phyloP scores from a whole-genome alignment of 2,888 invertebrate genomes.

The Atrina japonica region DNA sequence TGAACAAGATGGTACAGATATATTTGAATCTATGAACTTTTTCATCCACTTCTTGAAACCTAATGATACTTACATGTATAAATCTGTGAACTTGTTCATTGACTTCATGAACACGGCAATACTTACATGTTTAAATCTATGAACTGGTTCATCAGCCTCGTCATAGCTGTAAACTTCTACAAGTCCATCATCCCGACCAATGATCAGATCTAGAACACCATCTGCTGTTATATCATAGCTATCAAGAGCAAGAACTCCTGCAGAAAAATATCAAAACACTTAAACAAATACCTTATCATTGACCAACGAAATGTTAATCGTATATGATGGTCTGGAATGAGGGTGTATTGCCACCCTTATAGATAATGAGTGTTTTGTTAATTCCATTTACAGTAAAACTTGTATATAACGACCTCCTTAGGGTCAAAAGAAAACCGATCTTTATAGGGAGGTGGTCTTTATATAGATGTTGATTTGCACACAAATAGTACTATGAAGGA shows the following conservation, averaged over 20 bases:
- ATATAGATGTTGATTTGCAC: too few relatives aligned
- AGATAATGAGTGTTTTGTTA: not conserved
- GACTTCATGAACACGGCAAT: too few relatives aligned
- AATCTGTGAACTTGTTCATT: too few relatives aligned
- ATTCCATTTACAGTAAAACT: not conserved
- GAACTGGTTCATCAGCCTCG: constrained; percentile 83
- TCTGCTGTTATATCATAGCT: constrained; percentile 87
- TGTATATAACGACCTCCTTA: not conserved
- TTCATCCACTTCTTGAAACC: too few relatives aligned
- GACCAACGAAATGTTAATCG: too few relatives aligned
- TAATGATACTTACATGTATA: too few relatives aligned
- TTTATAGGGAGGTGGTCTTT: too few relatives aligned
- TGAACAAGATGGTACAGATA: too few relatives aligned
- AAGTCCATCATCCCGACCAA: constrained; percentile 94
- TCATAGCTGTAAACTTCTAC: constrained; percentile 87
- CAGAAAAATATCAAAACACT: not conserved
- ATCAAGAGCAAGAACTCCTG: constrained; percentile 82
- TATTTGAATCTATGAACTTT: too few relatives aligned
- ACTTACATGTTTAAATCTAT: constrained; percentile 84
- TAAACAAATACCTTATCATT: not conserved
- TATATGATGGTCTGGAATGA: too few relatives aligned
- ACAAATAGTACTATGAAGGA: too few relatives aligned
- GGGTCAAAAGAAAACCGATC: not conserved
- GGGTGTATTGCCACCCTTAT: too few relatives aligned
- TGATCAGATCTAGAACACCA: constrained; percentile 87